Percentiles rank a stretch among this genome's conserved stretches.
phyloP scores from a whole-genome alignment of 2,888 invertebrate species.

The Xanthostigma xanthostigma region DNA sequence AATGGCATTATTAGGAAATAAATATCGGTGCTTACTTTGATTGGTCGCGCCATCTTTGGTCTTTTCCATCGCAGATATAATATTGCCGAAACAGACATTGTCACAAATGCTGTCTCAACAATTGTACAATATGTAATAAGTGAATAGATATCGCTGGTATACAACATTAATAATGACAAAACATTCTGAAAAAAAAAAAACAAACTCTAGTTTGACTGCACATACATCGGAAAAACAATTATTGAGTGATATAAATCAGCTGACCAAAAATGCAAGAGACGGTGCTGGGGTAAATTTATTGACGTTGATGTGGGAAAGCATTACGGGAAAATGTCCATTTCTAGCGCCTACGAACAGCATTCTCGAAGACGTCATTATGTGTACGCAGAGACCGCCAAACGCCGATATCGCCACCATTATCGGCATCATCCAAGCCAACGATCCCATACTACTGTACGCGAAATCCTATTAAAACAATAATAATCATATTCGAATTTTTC shows the following conservation, averaged over 20 bases:
- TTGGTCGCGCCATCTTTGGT: slow-evolving; percentile 68
- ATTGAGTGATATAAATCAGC: slow-evolving; percentile 15
- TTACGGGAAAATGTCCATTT: slow-evolving; percentile 72
- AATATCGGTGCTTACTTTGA: slow-evolving; percentile 43
- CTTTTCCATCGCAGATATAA: slow-evolving; percentile 67
- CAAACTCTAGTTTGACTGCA: neutral
- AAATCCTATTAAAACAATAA: too few relatives aligned
- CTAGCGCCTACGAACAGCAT: slow-evolving; percentile 86
- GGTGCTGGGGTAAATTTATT: slow-evolving; percentile 64
- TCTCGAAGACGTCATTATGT: slow-evolving; percentile 88
- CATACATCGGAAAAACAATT: neutral
- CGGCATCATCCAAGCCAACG: slow-evolving; percentile 69
- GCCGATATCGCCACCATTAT: slow-evolving; percentile 85
- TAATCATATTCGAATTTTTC: too few relatives aligned
- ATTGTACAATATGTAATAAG: slow-evolving; percentile 85
- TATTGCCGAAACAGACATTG: slow-evolving; percentile 70
- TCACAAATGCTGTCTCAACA: slow-evolving; percentile 85
- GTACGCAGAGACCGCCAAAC: slow-evolving; percentile 84
- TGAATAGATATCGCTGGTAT: slow-evolving; percentile 68
- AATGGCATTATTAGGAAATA: neutral
- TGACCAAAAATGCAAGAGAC: slow-evolving; percentile 68
- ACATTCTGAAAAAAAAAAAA: slow-evolving; percentile 49
- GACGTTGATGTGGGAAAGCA: slow-evolving; percentile 65
- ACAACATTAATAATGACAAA: slow-evolving; percentile 71
- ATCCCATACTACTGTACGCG: slow-evolving; percentile 41